Evolutionary conservation across 2,888 invertebrate genomes (phyloP), one percentile per base, ranked within the genome.

Genomic region (Ectropis crepuscularia): DNA sequence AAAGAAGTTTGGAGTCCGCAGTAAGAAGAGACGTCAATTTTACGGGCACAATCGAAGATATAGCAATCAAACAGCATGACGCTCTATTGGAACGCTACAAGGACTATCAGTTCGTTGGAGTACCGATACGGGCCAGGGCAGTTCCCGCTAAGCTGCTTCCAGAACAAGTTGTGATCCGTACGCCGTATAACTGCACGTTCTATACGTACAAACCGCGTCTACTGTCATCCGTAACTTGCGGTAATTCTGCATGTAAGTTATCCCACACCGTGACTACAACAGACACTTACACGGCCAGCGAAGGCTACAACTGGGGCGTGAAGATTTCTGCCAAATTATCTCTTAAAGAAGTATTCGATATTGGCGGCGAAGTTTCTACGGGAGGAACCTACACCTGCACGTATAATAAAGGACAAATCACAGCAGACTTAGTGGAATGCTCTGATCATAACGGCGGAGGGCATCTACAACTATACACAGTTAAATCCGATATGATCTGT

Each of bases 241-340:
- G 2, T 5, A 39, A 39, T 7, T 11, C n/a, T 6, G 50, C 11
- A 11, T 50, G 50, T 8, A 50, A 50, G 10, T 12, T 50, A 38
- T 38, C 50, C 8, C 50, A 50, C 39, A 50, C 50, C 11, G 50
- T 50, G 50, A 11, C 50, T 39, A 50, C 50, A 39, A 8, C 12
- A 5, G 50, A 50, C 12, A 50, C 50, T 11, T 50, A 50, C 38
- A 12, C 38, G 7, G 6, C 50, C 2, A 39, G 38, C 11, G 50
- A 50, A 50, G 50, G 50, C 11, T 50, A 39, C 38, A 50, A 50
- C 37, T 50, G 50, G 50, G 39, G 50, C 11, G 38, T 39, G 7
- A 50, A 48, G 6, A 6, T 48, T 9, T 5, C 48, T 9, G 9
- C 36, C 10, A 48, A 48, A 48, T 28, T 16, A 5, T 48, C 48